Percentiles rank a stretch among this genome's conserved stretches.
Evolutionary conservation across 2,888 invertebrate species (phyloP).

Genomic region (Cynaeus angustus): DNA sequence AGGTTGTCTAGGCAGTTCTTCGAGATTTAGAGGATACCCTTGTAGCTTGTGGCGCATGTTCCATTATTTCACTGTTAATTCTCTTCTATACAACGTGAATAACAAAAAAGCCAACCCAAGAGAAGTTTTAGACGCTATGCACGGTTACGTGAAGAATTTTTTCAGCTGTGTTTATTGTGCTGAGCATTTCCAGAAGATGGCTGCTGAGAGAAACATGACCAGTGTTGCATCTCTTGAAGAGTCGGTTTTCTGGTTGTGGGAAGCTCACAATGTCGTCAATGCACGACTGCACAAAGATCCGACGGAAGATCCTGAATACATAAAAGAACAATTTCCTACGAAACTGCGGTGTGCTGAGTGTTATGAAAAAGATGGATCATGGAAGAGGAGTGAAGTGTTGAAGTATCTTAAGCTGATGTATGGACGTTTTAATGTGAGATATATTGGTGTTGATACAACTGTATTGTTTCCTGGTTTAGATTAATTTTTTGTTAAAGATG

Average conservation of each 20-base stretch:
- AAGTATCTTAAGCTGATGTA: constrained; percentile 78
- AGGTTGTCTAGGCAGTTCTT: constrained; percentile 87
- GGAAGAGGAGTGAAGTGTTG: constrained; percentile 79
- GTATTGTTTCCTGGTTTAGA: constrained; percentile 65
- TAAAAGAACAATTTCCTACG: constrained; percentile 92
- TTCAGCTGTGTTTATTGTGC: constrained; percentile 96
- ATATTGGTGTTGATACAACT: constrained; percentile 69
- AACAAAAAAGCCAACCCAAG: constrained; percentile 74
- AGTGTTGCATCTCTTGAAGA: constrained; percentile 83
- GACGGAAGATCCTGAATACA: constrained; percentile 92
- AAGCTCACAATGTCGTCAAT: constrained; percentile 95
- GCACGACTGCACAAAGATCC: constrained; percentile 86
- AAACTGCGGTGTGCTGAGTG: constrained; percentile 81
- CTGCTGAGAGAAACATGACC: constrained; percentile 79
- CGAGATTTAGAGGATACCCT: constrained; percentile 88
- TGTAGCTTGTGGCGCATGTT: constrained; percentile 97
- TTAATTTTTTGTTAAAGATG: constrained; percentile 4
- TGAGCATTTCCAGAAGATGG: constrained; percentile 92
- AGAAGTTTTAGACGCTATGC: constrained; percentile 86
- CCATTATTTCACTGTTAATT: constrained; percentile 91
- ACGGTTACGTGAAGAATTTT: constrained; percentile 91
- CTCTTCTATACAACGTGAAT: constrained; percentile 69
- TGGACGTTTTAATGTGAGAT: constrained; percentile 70
- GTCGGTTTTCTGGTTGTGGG: constrained; percentile 94
- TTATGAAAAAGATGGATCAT: constrained; percentile 72